phyloP scores from a whole-genome alignment of 2,888 invertebrate species.

The Aspidiotus rigidus region DNA sequence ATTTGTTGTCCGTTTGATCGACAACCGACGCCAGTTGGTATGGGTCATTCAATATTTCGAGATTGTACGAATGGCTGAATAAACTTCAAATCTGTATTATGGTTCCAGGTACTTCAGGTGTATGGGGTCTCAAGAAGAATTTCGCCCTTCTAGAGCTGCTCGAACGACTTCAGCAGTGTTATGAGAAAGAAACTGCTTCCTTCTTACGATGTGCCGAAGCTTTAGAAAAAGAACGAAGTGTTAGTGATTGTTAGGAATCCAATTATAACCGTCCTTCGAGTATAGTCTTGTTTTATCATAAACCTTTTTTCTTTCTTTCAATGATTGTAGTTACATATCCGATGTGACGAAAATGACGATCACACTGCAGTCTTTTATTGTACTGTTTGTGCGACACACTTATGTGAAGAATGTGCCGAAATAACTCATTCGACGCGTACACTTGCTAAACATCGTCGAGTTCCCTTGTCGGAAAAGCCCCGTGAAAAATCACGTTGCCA shows the following conservation, averaged over 20 bases:
- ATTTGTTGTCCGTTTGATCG: constrained; percentile 52
- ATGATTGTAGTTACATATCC: constrained; percentile 42
- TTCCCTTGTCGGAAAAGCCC: constrained; percentile 51
- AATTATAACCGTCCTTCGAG: too few species aligned
- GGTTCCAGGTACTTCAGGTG: constrained; percentile 43
- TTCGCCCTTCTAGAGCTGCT: constrained; percentile 51
- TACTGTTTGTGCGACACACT: constrained; percentile 49
- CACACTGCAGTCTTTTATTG: constrained; percentile 51
- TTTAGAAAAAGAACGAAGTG: constrained; percentile 42
- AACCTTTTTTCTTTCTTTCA: background rate
- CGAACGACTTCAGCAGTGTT: constrained; percentile 46
- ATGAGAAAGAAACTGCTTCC: constrained; percentile 40
- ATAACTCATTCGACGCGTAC: constrained; percentile 49
- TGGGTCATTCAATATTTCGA: background rate
- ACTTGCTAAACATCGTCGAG: constrained; percentile 47
- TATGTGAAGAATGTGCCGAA: constrained; percentile 49
- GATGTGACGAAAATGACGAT: constrained; percentile 50
- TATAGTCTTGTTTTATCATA: too few species aligned
- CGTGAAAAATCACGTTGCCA: constrained; percentile 49
- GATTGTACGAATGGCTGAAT: background rate
- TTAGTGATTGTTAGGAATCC: constrained; percentile 31
- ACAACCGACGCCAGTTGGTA: constrained; percentile 48
- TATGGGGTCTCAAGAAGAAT: constrained; percentile 50
- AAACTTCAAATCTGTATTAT: background rate
- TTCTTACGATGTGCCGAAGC: constrained; percentile 37